Evolutionary conservation across 2,888 invertebrate species (phyloP), one percentile per base, ranked within the genome.

Genomic region (Ochlodes sylvanus): DNA sequence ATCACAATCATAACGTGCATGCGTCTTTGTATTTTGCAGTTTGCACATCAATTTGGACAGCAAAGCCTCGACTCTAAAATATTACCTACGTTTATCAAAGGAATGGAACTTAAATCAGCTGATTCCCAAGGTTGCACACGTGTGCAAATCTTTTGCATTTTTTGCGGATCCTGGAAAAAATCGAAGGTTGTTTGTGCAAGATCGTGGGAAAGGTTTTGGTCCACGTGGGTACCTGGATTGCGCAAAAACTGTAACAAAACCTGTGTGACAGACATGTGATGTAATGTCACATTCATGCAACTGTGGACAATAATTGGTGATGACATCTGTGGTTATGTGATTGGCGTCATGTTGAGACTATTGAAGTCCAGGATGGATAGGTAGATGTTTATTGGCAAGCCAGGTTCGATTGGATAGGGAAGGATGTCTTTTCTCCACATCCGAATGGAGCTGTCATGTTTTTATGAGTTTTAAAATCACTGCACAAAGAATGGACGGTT

Each of bases 121-220:
- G 90, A 88, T 88, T 86, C 87, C 81, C 86, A 88, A 81, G 84
- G 79, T 73, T 78, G 75, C 81, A 83, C 87, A 88, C 86, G 87
- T 88, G 89, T 83, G 78, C 80, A 75, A 81, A 80, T 80, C 78
- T 82, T 82, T 80, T 83, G 87, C 86, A 76, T 82, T 83, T 86
- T 87, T 88, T 79, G 61, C 47, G 15, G 81, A 79, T 78, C 77
- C 74, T 73, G 79, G 73, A 83, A 87, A 85, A 84, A 79, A 75
- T 81, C 73, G 73, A 75, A 73, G 71, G 69, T 68, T 76, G 79
- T 82, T 89, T 89, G 84, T 83, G 84, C 84, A 88, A 80, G 78
- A 79, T 72, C 89, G 90, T 90, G 90, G 87, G 89, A 90, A 69
- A 71, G 71, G 70, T 71, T 74, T 76, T 67, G 70, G 60, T 77